Conservation (phyloP, 2,797 vertebrate genomes). For the Eutrigla gurnardus region DNA sequence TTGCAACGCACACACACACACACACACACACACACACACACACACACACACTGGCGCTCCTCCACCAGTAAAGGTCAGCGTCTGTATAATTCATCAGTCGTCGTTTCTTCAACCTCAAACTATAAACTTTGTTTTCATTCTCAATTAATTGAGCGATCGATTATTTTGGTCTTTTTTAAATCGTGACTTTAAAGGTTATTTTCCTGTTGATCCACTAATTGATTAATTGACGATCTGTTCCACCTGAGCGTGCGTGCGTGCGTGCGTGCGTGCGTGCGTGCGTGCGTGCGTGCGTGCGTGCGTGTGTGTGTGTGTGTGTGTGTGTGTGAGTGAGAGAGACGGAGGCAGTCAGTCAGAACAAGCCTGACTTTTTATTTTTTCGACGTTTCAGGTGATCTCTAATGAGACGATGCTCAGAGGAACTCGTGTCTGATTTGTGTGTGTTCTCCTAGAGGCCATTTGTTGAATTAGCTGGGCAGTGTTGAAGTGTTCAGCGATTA, state of each 20-base stretch:
- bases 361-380: slow-evolving; percentile 35
- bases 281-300: slow-evolving; percentile 8
- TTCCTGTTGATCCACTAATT: too few species aligned
- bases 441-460: slow-evolving; percentile 60
- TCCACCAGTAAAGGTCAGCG: slow-evolving; percentile 67
- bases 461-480: slow-evolving; percentile 77
- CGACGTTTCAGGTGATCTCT: slow-evolving; percentile 68
- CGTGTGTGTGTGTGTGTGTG: neutral
- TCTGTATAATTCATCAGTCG: slow-evolving; percentile 70
- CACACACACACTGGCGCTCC: slow-evolving; percentile 33
- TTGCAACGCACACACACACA: slow-evolving; percentile 33
- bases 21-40: slow-evolving; percentile 28
- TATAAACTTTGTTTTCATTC: neutral
- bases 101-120: too few species aligned
- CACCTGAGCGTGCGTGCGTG: neutral
- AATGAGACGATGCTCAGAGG: slow-evolving; percentile 66
- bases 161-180: too few species aligned
- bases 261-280: slow-evolving; percentile 11
- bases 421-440: slow-evolving; percentile 47
- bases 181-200: too few species aligned
- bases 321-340: neutral
- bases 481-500: slow-evolving; percentile 79
- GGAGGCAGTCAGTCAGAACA: too few species aligned
- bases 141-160: neutral
- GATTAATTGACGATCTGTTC: too few species aligned